These are phyloP conservation scores for Telmatherina bonti DNA, from an alignment of 2,797 vertebrate genomes.

Conservation along the genomic window DNA sequence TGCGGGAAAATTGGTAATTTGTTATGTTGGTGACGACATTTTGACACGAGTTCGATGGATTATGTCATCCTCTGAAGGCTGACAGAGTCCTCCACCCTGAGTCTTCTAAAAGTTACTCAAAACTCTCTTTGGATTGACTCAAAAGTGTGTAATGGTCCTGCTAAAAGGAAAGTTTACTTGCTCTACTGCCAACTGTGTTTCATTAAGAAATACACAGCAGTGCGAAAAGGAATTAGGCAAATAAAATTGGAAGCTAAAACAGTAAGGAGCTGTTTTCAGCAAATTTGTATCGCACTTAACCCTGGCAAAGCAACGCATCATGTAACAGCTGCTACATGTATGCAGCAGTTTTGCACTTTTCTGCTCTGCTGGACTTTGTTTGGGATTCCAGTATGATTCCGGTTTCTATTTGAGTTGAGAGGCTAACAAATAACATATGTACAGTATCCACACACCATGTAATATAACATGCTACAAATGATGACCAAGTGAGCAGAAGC, in stretches of 20 bases:
- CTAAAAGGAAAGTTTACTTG: constrained; percentile 8
- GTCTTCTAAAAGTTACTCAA: constrained; percentile 41
- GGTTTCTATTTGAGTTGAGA: constrained; percentile 38
- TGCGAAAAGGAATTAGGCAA: not conserved
- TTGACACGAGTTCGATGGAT: constrained; percentile 41
- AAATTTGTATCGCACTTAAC: constrained; percentile 7
- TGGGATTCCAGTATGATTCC: constrained; percentile 66
- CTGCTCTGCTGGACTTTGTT: constrained; percentile 54
- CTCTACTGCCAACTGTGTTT: not conserved
- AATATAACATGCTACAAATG: not conserved
- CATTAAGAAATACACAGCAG: not conserved
- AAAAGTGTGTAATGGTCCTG: constrained; percentile 10
- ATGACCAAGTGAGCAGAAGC: not conserved
- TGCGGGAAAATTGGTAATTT: not conserved
- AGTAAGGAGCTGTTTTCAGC: not conserved
- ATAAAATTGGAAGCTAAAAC: constrained; percentile 8
- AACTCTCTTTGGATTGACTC: constrained; percentile 32
- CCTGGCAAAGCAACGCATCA: constrained; percentile 18
- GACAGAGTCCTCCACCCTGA: constrained; percentile 36
- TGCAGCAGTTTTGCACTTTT: constrained; percentile 41
- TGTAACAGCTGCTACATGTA: constrained; percentile 42
- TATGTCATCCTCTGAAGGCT: constrained; percentile 31
- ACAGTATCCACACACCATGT: constrained; percentile 1
- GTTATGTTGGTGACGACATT: constrained; percentile 23
- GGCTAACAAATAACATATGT: constrained; percentile 60